Conservation (phyloP, 1,140 invertebrate species). For the Trachelipus rathkii region DNA sequence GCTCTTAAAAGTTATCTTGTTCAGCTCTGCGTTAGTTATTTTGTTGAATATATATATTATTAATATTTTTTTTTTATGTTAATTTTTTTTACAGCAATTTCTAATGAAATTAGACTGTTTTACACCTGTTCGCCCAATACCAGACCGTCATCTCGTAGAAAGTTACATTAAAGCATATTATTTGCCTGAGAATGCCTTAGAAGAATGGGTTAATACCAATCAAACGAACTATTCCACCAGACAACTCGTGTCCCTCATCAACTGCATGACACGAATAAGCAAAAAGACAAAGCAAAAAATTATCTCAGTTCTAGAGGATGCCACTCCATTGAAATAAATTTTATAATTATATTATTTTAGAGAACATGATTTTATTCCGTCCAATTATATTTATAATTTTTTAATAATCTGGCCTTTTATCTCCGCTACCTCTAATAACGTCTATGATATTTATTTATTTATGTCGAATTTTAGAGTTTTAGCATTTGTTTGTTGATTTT, state of each 20-base stretch:
- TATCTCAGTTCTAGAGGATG: not conserved
- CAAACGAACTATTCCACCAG: conserved; percentile 78
- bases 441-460: too few relatives aligned
- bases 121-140: conserved; percentile 70
- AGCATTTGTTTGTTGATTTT: too few relatives aligned
- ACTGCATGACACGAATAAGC: conserved; percentile 60
- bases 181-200: conserved; percentile 77
- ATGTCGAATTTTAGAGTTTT: too few relatives aligned
- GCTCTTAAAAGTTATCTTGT: not conserved
- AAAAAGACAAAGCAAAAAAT: not conserved
- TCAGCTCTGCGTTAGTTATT: not conserved
- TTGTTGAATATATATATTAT: conserved; percentile 7
- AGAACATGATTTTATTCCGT: too few relatives aligned
- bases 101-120: conserved; percentile 84
- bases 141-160: conserved; percentile 86
- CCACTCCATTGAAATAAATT: not conserved
- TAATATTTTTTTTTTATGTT: not conserved
- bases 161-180: conserved; percentile 95
- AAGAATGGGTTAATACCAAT: conserved; percentile 82
- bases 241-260: conserved; percentile 77
- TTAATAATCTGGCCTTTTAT: too few relatives aligned
- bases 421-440: too few relatives aligned
- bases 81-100: conserved; percentile 63
- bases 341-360: too few relatives aligned
- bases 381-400: too few relatives aligned